Base-by-base conservation (phyloP, 2,113 vertebrate genomes). In the Noturus placidus region DNA sequence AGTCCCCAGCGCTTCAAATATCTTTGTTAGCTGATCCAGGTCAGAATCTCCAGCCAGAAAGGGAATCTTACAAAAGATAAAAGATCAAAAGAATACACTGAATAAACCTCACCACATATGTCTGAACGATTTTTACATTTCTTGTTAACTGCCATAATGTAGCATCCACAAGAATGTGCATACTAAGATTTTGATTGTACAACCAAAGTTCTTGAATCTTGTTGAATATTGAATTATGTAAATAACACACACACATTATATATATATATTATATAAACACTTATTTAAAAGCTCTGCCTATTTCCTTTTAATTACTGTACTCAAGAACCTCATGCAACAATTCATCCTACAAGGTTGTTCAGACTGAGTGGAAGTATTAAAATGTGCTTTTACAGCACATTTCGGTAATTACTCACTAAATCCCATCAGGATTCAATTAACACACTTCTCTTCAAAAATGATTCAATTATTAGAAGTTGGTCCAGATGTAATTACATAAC, bases 1-100 rank as follows among this genome's bases (percentile, higher is more conserved):
- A 38, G 98, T 99, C 61, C 98, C 98, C 42, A 99, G 91, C 57
- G 98, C 97, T 94, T 99, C 98, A 95, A 99, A 99, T 94, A 99
- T 99, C 91, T 96, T 97, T 38, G 97, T 97, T 85, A 99, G 94
- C 69, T 99, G 98, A 90, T 99, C 98, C 74, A 99, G 96, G 91
- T 99, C 98, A 2, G 98, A 99, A 90, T 99, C 98, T 91, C 98
- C 98, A 67, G 97, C 97, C 84, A 99, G 95, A 95, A 99, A 99
- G 0, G 98, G 98, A 92, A 98, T 95, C 98, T 99, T 83, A 46
- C 42, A 84, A 56, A 52, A 11, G 59, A 89, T 61, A 82, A n/a
- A 22, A 83, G 70, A 9, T 69, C 30, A 87, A 3, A 42, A 74
- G 50, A 74, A 57, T 50, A n/a, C 54, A 70, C 85, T 78, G 82